Percentiles rank a stretch among this genome's conserved stretches.
phyloP scores from a whole-genome alignment of 2,888 invertebrate species.

The Buathra laborator region DNA sequence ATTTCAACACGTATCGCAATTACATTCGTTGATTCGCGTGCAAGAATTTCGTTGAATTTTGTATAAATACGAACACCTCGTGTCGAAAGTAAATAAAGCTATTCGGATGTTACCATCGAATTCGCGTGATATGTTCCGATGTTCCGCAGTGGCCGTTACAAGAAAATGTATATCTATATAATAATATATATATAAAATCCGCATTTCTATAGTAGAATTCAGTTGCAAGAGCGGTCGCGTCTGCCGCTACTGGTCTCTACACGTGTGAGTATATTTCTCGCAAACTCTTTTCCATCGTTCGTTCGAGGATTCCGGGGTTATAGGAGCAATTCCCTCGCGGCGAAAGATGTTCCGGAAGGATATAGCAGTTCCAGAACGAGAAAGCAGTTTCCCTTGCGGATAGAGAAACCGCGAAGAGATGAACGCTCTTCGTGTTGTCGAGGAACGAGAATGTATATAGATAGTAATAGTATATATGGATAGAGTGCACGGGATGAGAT shows the following conservation, averaged over 20 bases:
- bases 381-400: conserved; percentile 61
- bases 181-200: background rate
- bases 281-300: conserved; percentile 45
- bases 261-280: conserved; percentile 34
- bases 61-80: conserved; percentile 52
- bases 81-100: conserved; percentile 76
- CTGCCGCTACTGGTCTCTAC: conserved; percentile 14
- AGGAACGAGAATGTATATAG: background rate
- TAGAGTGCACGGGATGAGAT: conserved; percentile 55
- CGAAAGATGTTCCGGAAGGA: conserved; percentile 65
- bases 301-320: conserved; percentile 51
- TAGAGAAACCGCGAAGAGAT: conserved; percentile 33
- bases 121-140: conserved; percentile 21
- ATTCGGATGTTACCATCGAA: conserved; percentile 71
- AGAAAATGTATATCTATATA: background rate
- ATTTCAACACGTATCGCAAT: conserved; percentile 22
- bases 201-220: conserved; percentile 21
- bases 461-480: background rate
- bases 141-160: background rate
- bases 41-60: conserved; percentile 69
- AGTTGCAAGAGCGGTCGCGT: conserved; percentile 26
- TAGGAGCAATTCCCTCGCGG: conserved; percentile 58
- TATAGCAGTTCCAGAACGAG: conserved; percentile 60
- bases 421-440: conserved; percentile 18
- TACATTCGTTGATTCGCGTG: conserved; percentile 69